phyloP scores from a whole-genome alignment of 2,113 vertebrate species.

The cat (Felis catus) region F.catus_Fca126_mat1.0 CM031420.1:48967001-48967500 shows the following conservation, averaged over 20 bases:
- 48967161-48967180: not conserved
- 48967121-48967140: not conserved
- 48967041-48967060: not conserved
- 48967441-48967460: not conserved
- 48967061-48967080: not conserved
- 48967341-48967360: conserved; percentile 85
- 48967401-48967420: not conserved
- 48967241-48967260: not conserved
- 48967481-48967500: not conserved
- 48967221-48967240: conserved; percentile 25
- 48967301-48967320: conserved; percentile 92
- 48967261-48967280: conserved; percentile 61
- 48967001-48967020: not conserved
- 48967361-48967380: conserved; percentile 24
- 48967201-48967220: not conserved
- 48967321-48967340: conserved; percentile 87
- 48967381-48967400: not conserved
- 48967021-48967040: not conserved
- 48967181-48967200: not conserved
- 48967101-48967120: not conserved
- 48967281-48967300: conserved; percentile 92
- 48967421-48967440: not conserved
- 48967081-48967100: not conserved
- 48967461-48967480: not conserved
- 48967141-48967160: not conserved